These are phyloP conservation scores for Fulmarus glacialis DNA, from an alignment of 2,113 vertebrate genomes.

Conservation along the genomic window DNA sequence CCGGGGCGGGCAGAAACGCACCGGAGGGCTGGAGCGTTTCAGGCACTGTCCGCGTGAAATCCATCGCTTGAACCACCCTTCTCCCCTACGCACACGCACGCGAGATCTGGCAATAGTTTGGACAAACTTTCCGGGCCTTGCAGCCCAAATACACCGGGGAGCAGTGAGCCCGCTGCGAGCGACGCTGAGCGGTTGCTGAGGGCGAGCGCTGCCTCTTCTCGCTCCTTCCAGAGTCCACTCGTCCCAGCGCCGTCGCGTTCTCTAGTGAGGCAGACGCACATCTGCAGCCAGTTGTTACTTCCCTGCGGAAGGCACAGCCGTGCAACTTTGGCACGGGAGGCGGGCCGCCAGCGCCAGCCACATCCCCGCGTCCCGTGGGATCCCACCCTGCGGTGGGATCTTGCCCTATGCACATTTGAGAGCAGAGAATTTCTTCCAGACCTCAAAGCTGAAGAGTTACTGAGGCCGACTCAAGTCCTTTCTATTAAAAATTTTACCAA, in stretches of 20 bases:
- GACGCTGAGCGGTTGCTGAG: fast-evolving
- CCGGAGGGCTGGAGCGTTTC: fast-evolving
- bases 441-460: background rate
- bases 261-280: fast-evolving
- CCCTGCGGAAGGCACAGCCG: fast-evolving
- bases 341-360: too few relatives aligned
- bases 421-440: background rate
- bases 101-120: fast-evolving
- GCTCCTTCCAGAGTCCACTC: fast-evolving
- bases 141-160: fast-evolving
- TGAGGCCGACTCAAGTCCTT: too few relatives aligned
- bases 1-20: fast-evolving
- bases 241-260: fast-evolving
- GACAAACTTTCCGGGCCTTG: fast-evolving
- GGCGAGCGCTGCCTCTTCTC: fast-evolving
- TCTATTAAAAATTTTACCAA: fast-evolving
- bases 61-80: fast-evolving
- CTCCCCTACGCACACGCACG: fast-evolving
- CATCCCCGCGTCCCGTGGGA: too few relatives aligned
- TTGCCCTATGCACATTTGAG: fast-evolving
- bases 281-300: fast-evolving
- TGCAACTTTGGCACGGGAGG: fast-evolving
- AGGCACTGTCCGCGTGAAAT: fast-evolving
- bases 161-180: fast-evolving
- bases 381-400: background rate